Evolutionary conservation across 2,888 invertebrate species (phyloP).

Genomic region (Brachyptera risi): DNA sequence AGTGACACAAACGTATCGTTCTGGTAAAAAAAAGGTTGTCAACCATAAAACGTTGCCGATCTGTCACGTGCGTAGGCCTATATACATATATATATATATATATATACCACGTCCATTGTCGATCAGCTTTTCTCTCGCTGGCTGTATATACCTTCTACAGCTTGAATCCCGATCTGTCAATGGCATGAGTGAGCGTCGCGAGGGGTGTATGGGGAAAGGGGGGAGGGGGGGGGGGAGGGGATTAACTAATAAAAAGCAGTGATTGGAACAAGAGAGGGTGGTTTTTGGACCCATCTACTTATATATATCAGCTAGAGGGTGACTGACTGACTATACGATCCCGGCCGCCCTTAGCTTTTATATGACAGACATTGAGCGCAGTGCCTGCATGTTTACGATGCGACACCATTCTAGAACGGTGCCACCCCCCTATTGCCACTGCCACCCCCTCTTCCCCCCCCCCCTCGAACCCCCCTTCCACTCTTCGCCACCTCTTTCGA

Average conservation of each 20-base stretch:
- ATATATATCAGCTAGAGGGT: neutral
- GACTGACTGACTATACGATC: neutral
- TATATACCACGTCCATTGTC: no score
- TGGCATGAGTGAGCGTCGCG: neutral
- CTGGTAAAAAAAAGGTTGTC: neutral
- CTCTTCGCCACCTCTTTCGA: neutral
- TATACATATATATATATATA: no score
- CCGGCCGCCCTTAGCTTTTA: constrained; percentile 13
- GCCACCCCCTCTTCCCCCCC: neutral
- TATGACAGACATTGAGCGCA: constrained; percentile 13
- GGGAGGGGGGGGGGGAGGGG: neutral
- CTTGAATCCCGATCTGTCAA: neutral
- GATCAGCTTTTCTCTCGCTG: constrained; percentile 11
- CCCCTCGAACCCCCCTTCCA: neutral
- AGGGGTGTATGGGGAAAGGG: neutral
- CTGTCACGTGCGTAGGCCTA: neutral
- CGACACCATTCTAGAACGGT: constrained; percentile 6
- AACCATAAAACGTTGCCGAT: constrained; percentile 3
- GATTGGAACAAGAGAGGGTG: constrained; percentile 16
- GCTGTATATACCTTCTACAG: constrained; percentile 6
- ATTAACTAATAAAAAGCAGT: constrained; percentile 22
- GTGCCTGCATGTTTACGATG: constrained; percentile 15
- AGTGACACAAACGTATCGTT: constrained; percentile 11
- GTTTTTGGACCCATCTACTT: constrained; percentile 17
- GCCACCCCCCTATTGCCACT: no score